These are phyloP conservation scores for Hemibagrus wyckioides DNA, from an alignment of 2,113 vertebrate species.

Conservation along the genomic window DNA sequence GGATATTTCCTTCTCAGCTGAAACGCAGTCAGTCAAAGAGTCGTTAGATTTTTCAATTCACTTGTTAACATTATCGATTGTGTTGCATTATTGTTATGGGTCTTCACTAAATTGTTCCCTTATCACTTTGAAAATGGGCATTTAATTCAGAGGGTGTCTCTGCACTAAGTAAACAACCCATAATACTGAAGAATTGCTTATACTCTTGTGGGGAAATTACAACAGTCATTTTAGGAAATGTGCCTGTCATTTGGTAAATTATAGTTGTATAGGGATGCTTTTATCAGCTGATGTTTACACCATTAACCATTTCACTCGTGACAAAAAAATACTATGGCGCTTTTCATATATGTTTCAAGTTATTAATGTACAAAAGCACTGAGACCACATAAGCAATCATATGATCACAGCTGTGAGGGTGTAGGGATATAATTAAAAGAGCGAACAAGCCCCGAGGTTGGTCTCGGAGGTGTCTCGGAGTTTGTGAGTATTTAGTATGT, in stretches of 20 bases:
- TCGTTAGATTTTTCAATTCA: constrained; percentile 55
- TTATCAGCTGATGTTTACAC: constrained; percentile 1
- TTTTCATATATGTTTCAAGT: not conserved
- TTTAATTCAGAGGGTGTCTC: constrained; percentile 40
- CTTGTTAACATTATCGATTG: constrained; percentile 44
- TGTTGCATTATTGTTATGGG: constrained; percentile 52
- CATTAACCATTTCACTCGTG: constrained; percentile 11
- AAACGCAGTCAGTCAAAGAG: constrained; percentile 45
- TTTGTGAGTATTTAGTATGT: constrained; percentile 11
- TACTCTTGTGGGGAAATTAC: constrained; percentile 24
- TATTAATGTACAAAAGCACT: not conserved
- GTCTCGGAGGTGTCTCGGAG: constrained; percentile 1
- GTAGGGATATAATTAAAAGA: not conserved
- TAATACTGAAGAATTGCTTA: constrained; percentile 37
- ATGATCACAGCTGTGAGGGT: constrained; percentile 14
- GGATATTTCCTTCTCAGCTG: constrained; percentile 31
- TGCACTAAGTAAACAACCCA: constrained; percentile 32
- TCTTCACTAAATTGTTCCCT: constrained; percentile 54
- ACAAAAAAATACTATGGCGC: not conserved
- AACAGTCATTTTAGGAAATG: constrained; percentile 22
- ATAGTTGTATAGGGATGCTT: constrained; percentile 25
- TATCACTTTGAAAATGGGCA: constrained; percentile 33
- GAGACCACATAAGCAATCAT: not conserved
- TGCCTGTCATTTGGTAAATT: constrained; percentile 31
- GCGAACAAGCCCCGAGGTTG: not conserved